phyloP scores from a whole-genome alignment of 2,797 vertebrate species.

The Novumbra hubbsi region DNA sequence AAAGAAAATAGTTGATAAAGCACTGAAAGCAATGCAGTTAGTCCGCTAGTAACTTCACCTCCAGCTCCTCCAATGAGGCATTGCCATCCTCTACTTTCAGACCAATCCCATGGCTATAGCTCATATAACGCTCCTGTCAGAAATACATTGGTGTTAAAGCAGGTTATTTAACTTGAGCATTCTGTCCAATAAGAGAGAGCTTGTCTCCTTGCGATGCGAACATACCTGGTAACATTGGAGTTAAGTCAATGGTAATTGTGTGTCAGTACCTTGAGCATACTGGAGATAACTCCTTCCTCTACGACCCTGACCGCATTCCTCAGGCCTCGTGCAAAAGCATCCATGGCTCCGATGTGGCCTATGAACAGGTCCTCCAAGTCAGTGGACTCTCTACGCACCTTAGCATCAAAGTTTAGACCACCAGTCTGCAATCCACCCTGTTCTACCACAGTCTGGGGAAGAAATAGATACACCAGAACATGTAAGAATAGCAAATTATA shows the following conservation, averaged over 20 bases:
- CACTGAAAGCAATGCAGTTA: not conserved
- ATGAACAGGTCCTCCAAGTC: slow-evolving; percentile 71
- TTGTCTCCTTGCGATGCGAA: not conserved
- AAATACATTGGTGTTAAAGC: slow-evolving; percentile 21
- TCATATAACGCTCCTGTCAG: slow-evolving; percentile 63
- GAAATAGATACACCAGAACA: not conserved
- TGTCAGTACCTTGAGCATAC: slow-evolving; percentile 60
- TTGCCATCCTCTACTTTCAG: slow-evolving; percentile 59
- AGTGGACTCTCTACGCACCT: slow-evolving; percentile 68
- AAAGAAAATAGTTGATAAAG: not conserved
- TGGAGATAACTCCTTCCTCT: slow-evolving; percentile 57
- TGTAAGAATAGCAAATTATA: too few relatives aligned
- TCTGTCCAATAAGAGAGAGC: not conserved
- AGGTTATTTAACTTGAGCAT: not conserved
- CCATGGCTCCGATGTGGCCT: slow-evolving; percentile 69
- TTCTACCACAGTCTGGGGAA: slow-evolving; percentile 60
- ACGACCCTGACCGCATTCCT: slow-evolving; percentile 61
- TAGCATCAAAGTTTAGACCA: slow-evolving; percentile 72
- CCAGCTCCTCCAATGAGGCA: slow-evolving; percentile 66
- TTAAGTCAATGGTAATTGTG: not conserved
- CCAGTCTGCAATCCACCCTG: slow-evolving; percentile 70
- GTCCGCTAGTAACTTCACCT: slow-evolving; percentile 44
- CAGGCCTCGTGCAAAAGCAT: slow-evolving; percentile 70
- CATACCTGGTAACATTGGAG: not conserved
- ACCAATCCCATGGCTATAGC: slow-evolving; percentile 62